Evolutionary conservation across 2,888 invertebrate species (phyloP), one percentile per base, ranked within the genome.

Genomic region (Lepidochrysops patricia): DNA sequence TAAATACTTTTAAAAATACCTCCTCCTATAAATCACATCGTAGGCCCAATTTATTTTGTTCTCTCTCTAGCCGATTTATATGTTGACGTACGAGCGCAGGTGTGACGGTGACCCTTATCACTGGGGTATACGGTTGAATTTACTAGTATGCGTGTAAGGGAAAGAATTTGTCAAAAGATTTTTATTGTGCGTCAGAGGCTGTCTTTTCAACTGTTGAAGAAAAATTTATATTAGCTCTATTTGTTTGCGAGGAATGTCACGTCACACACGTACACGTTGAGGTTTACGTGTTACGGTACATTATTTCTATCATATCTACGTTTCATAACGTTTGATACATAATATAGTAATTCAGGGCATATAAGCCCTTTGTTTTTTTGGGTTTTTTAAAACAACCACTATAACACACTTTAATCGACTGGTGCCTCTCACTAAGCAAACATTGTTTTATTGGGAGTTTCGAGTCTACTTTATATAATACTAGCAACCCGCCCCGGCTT

Each of bases 1-100:
- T 27, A 27, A 29, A 57, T 12, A 57, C 29, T 57, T 57, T 57
- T 29, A 62, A 63, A 64, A 62, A 7, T 43, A 43, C 57, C 57
- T 12, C 37, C 57, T 52, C 62, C 62, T 64, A 67, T 68, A 67
- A 66, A 60, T 61, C 63, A 65, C 65, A 66, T 67, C 64, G 66
- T 68, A 64, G 65, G 61, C 62, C 62, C 64, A 65, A 70, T 70
- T 70, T 69, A 67, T 66, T 65, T 66, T 62, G 61, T 57, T 60
- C 59, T 61, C 63, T 61, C 61, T 63, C 64, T 58, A 61, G 64
- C 60, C 64, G 66, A 63, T 66, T 67, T 66, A 66, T 67, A 63
- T 64, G 62, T 63, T 66, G 67, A 67, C 66, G 64, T 59, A 63
- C n/a, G 2, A 15, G 9, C 27, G 37, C 57, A 57, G 57, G 57